Evolutionary conservation across 2,888 invertebrate genomes (phyloP), one percentile per base, ranked within the genome.

Genomic region (Nomada flava): DNA sequence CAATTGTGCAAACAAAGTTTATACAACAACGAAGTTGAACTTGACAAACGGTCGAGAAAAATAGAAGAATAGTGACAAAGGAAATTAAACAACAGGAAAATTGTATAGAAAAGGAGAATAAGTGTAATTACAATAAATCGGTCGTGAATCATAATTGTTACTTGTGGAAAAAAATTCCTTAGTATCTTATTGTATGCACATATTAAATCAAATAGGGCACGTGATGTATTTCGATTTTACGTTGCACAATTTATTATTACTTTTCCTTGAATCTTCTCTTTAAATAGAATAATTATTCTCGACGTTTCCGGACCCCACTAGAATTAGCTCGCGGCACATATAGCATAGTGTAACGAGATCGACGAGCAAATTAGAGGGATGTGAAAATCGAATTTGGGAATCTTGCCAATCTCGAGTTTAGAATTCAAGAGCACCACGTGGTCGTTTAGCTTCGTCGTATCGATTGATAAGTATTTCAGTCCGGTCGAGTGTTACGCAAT

Each of bases 391-490:
- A 82, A 76, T 82, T 76, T 52, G 81, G 82, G 80, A 81, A 53
- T 53, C 64, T 81, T 82, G 82, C 82, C 82, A 82, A 76, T 82
- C 44, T 50, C 76, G 80, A 53, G 55, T 82, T 72, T 76, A 76
- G 81, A 82, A 81, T 76, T 82, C 71, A 76, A 74, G 70, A 47
- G 47, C 60, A 55, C 47, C 65, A 60, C 42, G 59, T 60, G 79
- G 63, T 52, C 70, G 63, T 74, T 71, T 70, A 55, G 55, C 53
- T 60, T 70, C 50, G 59, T 44, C 65, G 55, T 80, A 80, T 74
- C 29, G 81, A 82, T 70, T 74, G 70, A 70, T 60, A 74, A 70
- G 59, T 44, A 60, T 80, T 64, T 60, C 55, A 63, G 44, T 36
- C 29, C 23, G 36, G 44, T 23, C 20, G 62, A 62, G 29, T 20